A percentile compares a stretch with the other conserved stretches of the same genome.
phyloP scores from a whole-genome alignment of 1,140 invertebrate species.

The Hypsibius dujardini region DNA sequence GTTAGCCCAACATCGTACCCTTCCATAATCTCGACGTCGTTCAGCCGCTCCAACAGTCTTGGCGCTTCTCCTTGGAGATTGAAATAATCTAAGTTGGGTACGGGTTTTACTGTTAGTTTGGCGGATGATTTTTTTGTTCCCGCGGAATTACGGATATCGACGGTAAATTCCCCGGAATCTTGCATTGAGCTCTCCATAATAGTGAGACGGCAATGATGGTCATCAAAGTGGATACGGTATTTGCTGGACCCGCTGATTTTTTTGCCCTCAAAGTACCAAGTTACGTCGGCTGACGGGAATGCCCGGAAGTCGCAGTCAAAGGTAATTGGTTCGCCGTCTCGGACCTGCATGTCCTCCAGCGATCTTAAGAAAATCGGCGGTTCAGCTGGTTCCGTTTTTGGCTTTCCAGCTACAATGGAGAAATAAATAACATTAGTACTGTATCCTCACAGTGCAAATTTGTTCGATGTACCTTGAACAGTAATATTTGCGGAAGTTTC shows the following conservation, averaged over 20 bases:
- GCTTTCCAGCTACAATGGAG: conserved; percentile 25
- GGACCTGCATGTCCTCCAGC: conserved; percentile 47
- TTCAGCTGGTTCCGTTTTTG: conserved; percentile 38
- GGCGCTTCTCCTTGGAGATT: conserved; percentile 46
- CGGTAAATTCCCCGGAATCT: conserved; percentile 22
- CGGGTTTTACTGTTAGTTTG: conserved; percentile 7
- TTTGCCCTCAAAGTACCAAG: conserved; percentile 43
- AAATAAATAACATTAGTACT: too few species aligned
- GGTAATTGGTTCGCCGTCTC: conserved; percentile 51
- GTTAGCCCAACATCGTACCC: conserved; percentile 51
- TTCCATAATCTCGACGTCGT: conserved; percentile 48
- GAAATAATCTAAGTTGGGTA: neutral
- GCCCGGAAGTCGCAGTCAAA: conserved; percentile 54
- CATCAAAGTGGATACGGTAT: conserved; percentile 13
- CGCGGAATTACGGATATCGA: conserved; percentile 38
- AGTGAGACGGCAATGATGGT: conserved; percentile 36
- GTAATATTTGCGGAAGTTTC: conserved; percentile 10
- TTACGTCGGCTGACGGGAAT: conserved; percentile 57
- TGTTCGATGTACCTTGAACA: conserved; percentile 12
- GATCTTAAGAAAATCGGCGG: conserved; percentile 55
- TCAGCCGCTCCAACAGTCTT: conserved; percentile 47
- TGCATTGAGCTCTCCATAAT: conserved; percentile 23
- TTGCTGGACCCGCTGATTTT: conserved; percentile 26
- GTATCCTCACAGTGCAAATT: conserved; percentile 16
- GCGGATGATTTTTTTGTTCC: conserved; percentile 43